Evolutionary conservation across 2,888 invertebrate species (phyloP).

Genomic region (Oithona nana): DNA sequence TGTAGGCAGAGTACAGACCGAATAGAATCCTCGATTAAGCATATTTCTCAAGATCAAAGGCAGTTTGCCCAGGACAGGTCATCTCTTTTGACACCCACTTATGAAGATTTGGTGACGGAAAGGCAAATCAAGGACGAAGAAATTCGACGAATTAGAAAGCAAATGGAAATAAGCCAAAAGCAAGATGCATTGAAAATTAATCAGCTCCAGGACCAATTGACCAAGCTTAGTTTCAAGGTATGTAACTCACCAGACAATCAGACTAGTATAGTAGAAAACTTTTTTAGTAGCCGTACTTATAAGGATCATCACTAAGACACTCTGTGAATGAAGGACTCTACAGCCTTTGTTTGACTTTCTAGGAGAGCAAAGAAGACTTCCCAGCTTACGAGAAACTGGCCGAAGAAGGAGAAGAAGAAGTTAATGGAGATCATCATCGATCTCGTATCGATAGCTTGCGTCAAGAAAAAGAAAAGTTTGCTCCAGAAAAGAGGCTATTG

Average conservation of each 20-base stretch:
- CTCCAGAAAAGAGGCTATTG: background rate
- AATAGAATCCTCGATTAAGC: background rate
- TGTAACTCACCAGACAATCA: no score
- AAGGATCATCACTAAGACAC: no score
- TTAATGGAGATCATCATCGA: no score
- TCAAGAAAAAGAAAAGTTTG: background rate
- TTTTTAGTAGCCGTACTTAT: no score
- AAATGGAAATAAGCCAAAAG: background rate
- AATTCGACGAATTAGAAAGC: background rate
- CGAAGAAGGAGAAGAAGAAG: background rate
- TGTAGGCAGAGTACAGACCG: background rate
- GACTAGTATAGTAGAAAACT: no score
- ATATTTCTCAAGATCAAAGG: background rate
- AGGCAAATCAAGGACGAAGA: background rate
- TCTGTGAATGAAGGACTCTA: no score
- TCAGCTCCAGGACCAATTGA: background rate
- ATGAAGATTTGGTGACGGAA: background rate
- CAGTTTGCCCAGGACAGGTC: no score
- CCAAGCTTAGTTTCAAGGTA: no score
- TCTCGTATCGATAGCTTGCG: background rate
- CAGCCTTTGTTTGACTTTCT: background rate
- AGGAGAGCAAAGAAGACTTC: background rate
- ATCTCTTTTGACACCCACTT: background rate
- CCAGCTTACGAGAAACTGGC: background rate
- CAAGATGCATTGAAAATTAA: background rate